Base-by-base conservation (phyloP, 1,140 invertebrate genomes). In the Saccostrea echinata region DNA sequence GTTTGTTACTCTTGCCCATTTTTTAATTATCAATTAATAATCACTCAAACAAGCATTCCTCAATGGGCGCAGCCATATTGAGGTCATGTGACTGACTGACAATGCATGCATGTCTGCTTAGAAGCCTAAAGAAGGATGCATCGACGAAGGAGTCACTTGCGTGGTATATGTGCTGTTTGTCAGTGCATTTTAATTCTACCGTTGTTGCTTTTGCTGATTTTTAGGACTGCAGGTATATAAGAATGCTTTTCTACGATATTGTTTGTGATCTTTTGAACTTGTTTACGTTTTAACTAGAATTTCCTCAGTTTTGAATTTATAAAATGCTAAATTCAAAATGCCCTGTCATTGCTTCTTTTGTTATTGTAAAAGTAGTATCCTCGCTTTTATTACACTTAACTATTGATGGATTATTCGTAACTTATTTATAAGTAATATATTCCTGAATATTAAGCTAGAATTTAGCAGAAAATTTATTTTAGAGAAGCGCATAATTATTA, bases 41-140 rank as follows among this genome's bases (percentile, higher is more conserved):
- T 55, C 11, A 13, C 8, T 55, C 9, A 55, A 43, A 43, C 55
- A 61, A 43, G 18, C 55, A 61, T 76, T 76, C 12, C 8, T n/a
- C 1, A 30, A 76, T 76, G 68, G 27, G 68, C 68, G 68, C 68
- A 76, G 68, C 68, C 68, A 76, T 76, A 30, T 76, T 76, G 68
- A 30, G 12, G 68, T 76, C 68, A 76, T 76, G 68, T 76, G 68
- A 33, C 68, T 76, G 11, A 61, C 68, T 76, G 27, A 33, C 64
- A 18, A 68, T 76, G 13, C 16, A 71, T 43, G 51, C 76, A 52
- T 81, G 52, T 84, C 33, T 86, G 30, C 85, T 43, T 3, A 11
- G 68, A 76, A 76, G 55, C n/a, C 16, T 61, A 18, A 61, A 18
- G 55, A 61, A 61, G 16, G n/a, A 61, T 43, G n/a, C 55, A n/a